Evolutionary conservation across 2,113 vertebrate genomes (phyloP), one percentile per base, ranked within the genome.

Genomic region (Abramis brama): DNA sequence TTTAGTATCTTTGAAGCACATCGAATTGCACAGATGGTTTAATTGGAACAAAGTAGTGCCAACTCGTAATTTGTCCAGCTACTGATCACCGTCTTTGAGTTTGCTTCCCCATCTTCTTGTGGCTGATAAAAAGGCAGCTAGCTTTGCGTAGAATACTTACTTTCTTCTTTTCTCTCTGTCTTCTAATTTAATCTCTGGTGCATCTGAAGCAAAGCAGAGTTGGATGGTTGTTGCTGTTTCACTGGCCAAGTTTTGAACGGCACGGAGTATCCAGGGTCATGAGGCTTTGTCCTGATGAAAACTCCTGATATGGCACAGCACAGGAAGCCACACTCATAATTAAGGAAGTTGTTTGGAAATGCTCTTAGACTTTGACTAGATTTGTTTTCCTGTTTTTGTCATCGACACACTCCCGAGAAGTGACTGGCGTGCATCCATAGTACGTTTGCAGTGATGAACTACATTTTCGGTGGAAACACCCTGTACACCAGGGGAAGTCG

Each of bases 391-490:
- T 62, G 83, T 59, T 33, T 62, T 66, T 9, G 55, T 82, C 79
- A 75, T 80, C 88, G 92, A 93, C 92, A 93, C 93, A 84, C 94
- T 85, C 21, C 5, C 5, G 57, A 76, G 62, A 71, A 23, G 71
- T 59, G 25, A 36, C 64, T 83, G 60, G 30, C 25, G 25, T 83
- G 21, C 27, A 52, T 82, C 45, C 4, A 80, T 47, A 79, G 59
- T 60, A 2, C 33, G 30, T 25, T 94, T 92, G 93, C 93, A 94
- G 95, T 94, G 94, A 97, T 97, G 96, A 97, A 97, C 95, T 97
- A 97, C 95, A 97, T 97, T 94, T 97, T 97, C 83, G 95, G 96
- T 90, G 96, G 96, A 94, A 97, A 96, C 95, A 95, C 95, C 68
- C 93, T 96, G 83, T 97, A 96, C 94, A 94, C 96, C 88, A 96